A percentile compares a stretch with the other conserved stretches of the same genome.
Evolutionary conservation across 1,140 invertebrate genomes (phyloP).

Genomic region (Eufriesea mexicana): DNA sequence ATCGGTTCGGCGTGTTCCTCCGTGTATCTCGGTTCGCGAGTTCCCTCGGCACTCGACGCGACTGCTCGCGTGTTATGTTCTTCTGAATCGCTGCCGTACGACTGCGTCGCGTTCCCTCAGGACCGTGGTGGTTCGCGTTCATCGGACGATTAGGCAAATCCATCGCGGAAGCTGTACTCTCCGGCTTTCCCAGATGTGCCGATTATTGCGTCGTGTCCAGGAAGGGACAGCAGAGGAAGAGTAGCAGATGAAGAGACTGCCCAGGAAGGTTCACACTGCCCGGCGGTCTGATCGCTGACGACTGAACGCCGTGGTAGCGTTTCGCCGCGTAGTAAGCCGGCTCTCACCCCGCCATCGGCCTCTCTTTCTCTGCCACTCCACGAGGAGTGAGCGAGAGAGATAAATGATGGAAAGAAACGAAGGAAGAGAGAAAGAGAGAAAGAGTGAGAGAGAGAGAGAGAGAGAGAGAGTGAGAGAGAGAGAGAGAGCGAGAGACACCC

Average conservation of each 20-base stretch:
- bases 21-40: background rate
- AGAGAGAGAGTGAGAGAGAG: slow-evolving; percentile 7
- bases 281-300: slow-evolving; percentile 72
- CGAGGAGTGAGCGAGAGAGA: slow-evolving; percentile 57
- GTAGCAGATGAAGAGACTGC: slow-evolving; percentile 56
- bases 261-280: slow-evolving; percentile 70
- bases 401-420: slow-evolving; percentile 39
- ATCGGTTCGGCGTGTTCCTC: too few species aligned
- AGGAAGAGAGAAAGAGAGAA: slow-evolving; percentile 29
- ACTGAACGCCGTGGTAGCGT: slow-evolving; percentile 71
- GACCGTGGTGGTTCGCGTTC: background rate
- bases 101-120: background rate
- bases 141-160: slow-evolving; percentile 7
- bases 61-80: background rate
- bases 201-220: slow-evolving; percentile 43
- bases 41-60: too few species aligned
- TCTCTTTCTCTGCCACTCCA: slow-evolving; percentile 62
- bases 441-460: background rate
- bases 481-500: slow-evolving; percentile 57
- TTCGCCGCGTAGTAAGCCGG: slow-evolving; percentile 72
- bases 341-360: slow-evolving; percentile 70
- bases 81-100: background rate
- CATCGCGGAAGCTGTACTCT: slow-evolving; percentile 22
- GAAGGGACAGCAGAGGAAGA: slow-evolving; percentile 33
- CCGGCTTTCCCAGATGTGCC: slow-evolving; percentile 18